Evolutionary conservation across 2,113 vertebrate genomes (phyloP).

Genomic region (Struthio camelus): DNA sequence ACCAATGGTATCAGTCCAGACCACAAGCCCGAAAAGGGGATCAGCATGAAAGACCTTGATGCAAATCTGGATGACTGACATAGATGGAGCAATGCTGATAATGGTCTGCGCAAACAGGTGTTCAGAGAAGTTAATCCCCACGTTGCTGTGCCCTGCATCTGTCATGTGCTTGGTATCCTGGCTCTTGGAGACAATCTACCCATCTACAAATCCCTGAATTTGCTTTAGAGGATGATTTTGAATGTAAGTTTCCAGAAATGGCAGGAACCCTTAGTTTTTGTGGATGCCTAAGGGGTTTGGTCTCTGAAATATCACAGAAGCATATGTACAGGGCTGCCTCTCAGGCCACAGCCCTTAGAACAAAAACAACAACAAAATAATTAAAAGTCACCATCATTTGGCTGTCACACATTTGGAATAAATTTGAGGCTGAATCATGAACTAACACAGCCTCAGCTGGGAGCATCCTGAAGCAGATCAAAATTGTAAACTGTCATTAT

Average conservation of each 20-base stretch:
- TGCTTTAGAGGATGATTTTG: neutral
- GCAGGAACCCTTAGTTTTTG: neutral
- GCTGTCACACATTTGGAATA: slow-evolving; percentile 1
- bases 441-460: neutral
- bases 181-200: neutral
- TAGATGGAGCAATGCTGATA: neutral
- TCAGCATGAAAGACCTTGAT: rapidly evolving
- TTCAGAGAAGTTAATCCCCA: neutral
- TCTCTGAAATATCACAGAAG: neutral
- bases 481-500: neutral
- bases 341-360: neutral
- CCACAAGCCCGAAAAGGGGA: neutral
- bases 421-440: slow-evolving; percentile 3
- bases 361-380: neutral
- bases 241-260: neutral
- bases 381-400: neutral
- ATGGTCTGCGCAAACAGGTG: neutral
- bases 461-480: neutral
- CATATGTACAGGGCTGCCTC: neutral
- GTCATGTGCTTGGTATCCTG: neutral
- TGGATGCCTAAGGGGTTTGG: neutral
- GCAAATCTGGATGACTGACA: neutral
- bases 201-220: neutral
- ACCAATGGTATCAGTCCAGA: neutral
- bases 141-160: neutral